These are phyloP conservation scores for Sthenelais limicola DNA, from an alignment of 2,888 invertebrate genomes.

Conservation along the genomic window DNA sequence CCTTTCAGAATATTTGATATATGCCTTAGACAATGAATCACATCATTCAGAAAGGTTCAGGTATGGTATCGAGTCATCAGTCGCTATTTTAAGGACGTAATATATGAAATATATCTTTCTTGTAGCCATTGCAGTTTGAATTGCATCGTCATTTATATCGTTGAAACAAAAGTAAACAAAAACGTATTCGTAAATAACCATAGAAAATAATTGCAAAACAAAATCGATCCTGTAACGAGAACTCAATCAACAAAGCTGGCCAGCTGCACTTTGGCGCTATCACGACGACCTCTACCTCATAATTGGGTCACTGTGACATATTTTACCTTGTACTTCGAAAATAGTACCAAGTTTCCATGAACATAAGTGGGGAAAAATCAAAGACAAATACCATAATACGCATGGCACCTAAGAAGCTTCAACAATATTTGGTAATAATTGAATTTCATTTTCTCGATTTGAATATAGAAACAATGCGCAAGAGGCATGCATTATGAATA, in stretches of 20 bases:
- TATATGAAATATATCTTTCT: too few relatives aligned
- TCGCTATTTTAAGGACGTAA: too few relatives aligned
- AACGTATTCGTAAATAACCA: constrained; percentile 30
- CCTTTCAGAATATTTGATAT: too few relatives aligned
- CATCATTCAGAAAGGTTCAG: too few relatives aligned
- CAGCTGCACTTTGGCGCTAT: constrained; percentile 11
- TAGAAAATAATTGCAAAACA: constrained; percentile 33
- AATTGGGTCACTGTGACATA: constrained; percentile 24
- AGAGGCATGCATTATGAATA: too few relatives aligned
- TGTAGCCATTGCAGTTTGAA: too few relatives aligned
- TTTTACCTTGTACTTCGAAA: constrained; percentile 39
- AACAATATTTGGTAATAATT: constrained; percentile 32
- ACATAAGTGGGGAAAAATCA: constrained; percentile 30
- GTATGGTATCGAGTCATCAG: too few relatives aligned
- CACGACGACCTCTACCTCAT: constrained; percentile 23
- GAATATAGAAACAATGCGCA: too few relatives aligned
- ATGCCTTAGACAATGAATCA: too few relatives aligned
- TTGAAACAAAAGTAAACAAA: constrained; percentile 28
- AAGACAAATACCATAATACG: constrained; percentile 38
- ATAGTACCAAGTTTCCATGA: constrained; percentile 38
- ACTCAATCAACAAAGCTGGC: constrained; percentile 26
- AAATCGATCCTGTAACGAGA: too few relatives aligned
- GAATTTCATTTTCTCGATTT: too few relatives aligned
- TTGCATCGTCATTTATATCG: too few relatives aligned
- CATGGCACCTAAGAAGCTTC: constrained; percentile 36